These are phyloP conservation scores for Drosophila leonis DNA, from an alignment of 2,888 invertebrate species.

Conservation along the genomic window DNA sequence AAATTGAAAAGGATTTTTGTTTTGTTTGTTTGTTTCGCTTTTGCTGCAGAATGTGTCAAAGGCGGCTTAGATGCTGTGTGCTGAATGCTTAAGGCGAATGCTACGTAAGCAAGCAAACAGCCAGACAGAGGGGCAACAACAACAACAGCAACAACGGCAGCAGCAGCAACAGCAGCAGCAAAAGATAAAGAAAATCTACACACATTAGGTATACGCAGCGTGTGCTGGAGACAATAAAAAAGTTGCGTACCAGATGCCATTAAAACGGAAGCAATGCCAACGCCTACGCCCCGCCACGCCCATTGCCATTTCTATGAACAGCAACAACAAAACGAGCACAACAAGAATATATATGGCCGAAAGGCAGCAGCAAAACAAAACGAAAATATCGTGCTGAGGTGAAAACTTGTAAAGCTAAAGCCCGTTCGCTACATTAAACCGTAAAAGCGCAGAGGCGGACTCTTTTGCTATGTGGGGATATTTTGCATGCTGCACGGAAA, in stretches of 20 bases:
- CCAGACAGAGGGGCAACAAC: slow-evolving; percentile 16
- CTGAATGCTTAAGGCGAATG: slow-evolving; percentile 44
- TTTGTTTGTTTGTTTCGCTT: neutral
- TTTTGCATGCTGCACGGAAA: slow-evolving; percentile 64
- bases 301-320: slow-evolving; percentile 39
- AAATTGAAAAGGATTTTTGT: slow-evolving; percentile 49
- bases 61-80: slow-evolving; percentile 37
- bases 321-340: neutral
- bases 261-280: slow-evolving; percentile 66
- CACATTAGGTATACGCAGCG: slow-evolving; percentile 74
- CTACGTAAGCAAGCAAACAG: slow-evolving; percentile 63
- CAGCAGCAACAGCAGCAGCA: neutral
- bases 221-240: slow-evolving; percentile 52
- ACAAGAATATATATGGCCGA: slow-evolving; percentile 5
- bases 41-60: slow-evolving; percentile 23
- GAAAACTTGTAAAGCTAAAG: slow-evolving; percentile 57
- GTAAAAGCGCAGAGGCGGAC: slow-evolving; percentile 13
- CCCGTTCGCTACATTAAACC: slow-evolving; percentile 39
- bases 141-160: neutral
- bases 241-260: slow-evolving; percentile 65
- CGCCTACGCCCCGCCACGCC: slow-evolving; percentile 56
- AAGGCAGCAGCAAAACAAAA: slow-evolving; percentile 25
- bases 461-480: slow-evolving; percentile 24
- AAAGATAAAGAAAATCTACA: slow-evolving; percentile 13
- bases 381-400: slow-evolving; percentile 35